These are phyloP conservation scores for Diplazon laetatorius DNA, from an alignment of 2,888 invertebrate genomes.

Conservation along the genomic window DNA sequence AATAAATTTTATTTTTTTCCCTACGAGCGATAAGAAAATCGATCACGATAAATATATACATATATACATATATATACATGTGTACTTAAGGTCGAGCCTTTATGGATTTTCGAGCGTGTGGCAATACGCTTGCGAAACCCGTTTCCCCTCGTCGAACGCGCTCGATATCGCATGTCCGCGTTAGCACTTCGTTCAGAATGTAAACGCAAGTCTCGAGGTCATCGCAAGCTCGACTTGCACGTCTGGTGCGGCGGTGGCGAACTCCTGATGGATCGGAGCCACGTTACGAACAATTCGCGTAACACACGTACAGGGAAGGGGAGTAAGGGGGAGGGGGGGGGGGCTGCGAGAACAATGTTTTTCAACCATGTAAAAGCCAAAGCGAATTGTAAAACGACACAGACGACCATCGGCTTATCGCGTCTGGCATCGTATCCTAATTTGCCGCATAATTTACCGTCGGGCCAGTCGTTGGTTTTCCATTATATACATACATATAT, in stretches of 20 bases:
- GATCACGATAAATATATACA: too few species aligned
- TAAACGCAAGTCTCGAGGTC: slow-evolving; percentile 62
- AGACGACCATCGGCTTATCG: slow-evolving; percentile 62
- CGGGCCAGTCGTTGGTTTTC: slow-evolving; percentile 36
- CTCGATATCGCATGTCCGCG: slow-evolving; percentile 55
- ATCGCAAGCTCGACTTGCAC: slow-evolving; percentile 46
- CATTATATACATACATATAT: too few species aligned
- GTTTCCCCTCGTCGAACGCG: slow-evolving; percentile 13
- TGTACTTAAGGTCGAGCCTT: not conserved
- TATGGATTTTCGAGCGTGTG: not conserved
- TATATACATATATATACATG: too few species aligned
- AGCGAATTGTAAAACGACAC: slow-evolving; percentile 57
- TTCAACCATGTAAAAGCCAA: slow-evolving; percentile 50
- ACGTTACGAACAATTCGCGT: slow-evolving; percentile 33
- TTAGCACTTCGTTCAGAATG: slow-evolving; percentile 45
- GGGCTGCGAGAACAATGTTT: slow-evolving; percentile 51
- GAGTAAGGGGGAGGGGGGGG: too few species aligned
- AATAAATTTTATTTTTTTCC: too few species aligned
- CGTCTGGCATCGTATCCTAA: slow-evolving; percentile 64
- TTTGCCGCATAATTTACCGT: slow-evolving; percentile 63
- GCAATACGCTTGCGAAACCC: not conserved
- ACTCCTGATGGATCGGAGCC: slow-evolving; percentile 40
- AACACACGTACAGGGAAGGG: slow-evolving; percentile 48
- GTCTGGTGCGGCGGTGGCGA: slow-evolving; percentile 34
- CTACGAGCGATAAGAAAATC: too few species aligned